Evolutionary conservation across 1,140 invertebrate genomes (phyloP), one percentile per base, ranked within the genome.

Genomic region (Pseudomyrmex pallidus): DNA sequence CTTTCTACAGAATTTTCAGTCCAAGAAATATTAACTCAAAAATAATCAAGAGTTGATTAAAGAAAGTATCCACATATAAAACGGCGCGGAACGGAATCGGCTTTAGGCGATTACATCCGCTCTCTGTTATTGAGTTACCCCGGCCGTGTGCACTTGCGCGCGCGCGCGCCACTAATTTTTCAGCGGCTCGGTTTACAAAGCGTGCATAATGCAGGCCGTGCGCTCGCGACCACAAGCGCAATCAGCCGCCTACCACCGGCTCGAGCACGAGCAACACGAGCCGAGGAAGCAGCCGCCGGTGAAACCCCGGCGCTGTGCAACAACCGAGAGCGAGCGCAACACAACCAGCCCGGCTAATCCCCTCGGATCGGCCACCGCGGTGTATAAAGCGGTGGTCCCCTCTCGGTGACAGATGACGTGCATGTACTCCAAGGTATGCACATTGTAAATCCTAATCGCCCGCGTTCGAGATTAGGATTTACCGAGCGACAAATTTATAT

Each of bases 121-220:
- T 25, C 20, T 50, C 70, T 59, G 73, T 35, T 84, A 86, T 86
- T 88, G 87, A 85, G 86, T 88, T 85, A 83, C 72, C 54, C 74
- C 25, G 44, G 61, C 56, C 25, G 25, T 35, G 25, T 25, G 76
- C 50, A 78, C 72, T 66, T 77, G 54, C 44, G n/a, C 25, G 61
- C 74, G 61, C 74, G 74, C 84, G 74, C 63, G 70, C 68, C 64
- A 85, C 74, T 85, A 89, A 90, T 90, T 90, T 90, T 89, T 90
- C 88, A 90, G 85, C 88, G 86, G 85, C 88, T 90, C 82, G 78
- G 85, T 77, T 90, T 90, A 90, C 87, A 90, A 90, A 90, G 85
- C 88, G 88, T 87, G 88, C 88, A 89, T 89, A 89, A 89, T 89
- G 85, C 88, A 52, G 83, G 85, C 67, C 84, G 5, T 35, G 77